Percentiles rank a stretch among this genome's conserved stretches.
These are phyloP conservation scores for Brachyistius frenatus DNA, from an alignment of 2,113 vertebrate genomes.

Conservation along the genomic window DNA sequence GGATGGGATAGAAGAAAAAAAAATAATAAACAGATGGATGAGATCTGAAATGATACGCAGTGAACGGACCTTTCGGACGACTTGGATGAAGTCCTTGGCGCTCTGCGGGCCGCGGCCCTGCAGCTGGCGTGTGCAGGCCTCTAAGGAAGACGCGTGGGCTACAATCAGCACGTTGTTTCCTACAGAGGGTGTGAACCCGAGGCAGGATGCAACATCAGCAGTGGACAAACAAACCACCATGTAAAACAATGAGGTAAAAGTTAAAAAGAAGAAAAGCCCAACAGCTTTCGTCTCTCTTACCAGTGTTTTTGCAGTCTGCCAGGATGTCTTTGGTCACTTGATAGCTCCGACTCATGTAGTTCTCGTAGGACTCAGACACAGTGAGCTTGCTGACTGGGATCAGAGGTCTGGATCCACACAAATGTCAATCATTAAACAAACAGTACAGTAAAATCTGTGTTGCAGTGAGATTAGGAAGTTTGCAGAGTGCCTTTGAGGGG, in stretches of 20 bases:
- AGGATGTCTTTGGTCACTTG: slow-evolving; percentile 97
- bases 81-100: slow-evolving; percentile 97
- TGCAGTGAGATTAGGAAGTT: too few relatives aligned
- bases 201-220: slow-evolving; percentile 38
- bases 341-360: slow-evolving; percentile 93
- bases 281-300: slow-evolving; percentile 70
- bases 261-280: slow-evolving; percentile 6
- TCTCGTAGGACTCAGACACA: slow-evolving; percentile 93
- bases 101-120: slow-evolving; percentile 93
- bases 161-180: slow-evolving; percentile 97
- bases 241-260: slow-evolving; percentile 4
- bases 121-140: slow-evolving; percentile 96
- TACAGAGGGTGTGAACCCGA: slow-evolving; percentile 64
- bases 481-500: too few relatives aligned
- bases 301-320: slow-evolving; percentile 92
- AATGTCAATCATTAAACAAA: neutral
- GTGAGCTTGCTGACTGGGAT: slow-evolving; percentile 92
- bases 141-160: slow-evolving; percentile 95
- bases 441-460: too few relatives aligned
- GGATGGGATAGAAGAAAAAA: neutral
- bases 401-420: slow-evolving; percentile 88
- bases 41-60: neutral
- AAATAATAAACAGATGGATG: neutral
- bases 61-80: slow-evolving; percentile 92
- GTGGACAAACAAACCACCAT: slow-evolving; percentile 13